phyloP scores from a whole-genome alignment of 2,797 vertebrate species.

The Ambastaia sidthimunki region DNA sequence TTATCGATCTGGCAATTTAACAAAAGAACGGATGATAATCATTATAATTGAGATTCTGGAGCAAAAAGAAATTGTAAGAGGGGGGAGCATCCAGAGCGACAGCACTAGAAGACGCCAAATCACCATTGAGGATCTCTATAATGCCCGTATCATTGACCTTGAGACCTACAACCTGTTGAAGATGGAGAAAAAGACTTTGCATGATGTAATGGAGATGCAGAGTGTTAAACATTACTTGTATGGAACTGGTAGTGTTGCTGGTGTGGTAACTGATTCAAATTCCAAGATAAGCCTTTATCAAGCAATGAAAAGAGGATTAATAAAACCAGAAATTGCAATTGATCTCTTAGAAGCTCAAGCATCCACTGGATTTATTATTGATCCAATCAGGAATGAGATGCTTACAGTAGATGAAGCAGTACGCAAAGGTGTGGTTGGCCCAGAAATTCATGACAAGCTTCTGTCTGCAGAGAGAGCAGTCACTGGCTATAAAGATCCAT shows the following conservation, averaged over 20 bases:
- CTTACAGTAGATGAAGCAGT: conserved; percentile 96
- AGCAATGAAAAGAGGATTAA: conserved; percentile 89
- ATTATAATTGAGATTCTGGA: conserved; percentile 99
- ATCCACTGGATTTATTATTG: conserved; percentile 93
- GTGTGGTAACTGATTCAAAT: conserved; percentile 83
- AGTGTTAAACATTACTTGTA: conserved; percentile 88
- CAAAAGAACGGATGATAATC: conserved; percentile 98
- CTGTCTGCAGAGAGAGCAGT: conserved; percentile 94
- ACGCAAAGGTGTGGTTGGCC: conserved; percentile 91
- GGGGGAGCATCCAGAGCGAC: conserved; percentile 79
- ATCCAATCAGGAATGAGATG: conserved; percentile 87
- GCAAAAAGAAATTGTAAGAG: conserved; percentile 88
- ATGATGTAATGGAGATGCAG: conserved; percentile 87
- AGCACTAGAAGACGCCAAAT: conserved; percentile 86
- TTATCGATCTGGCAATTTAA: conserved; percentile 89
- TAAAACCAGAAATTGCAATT: conserved; percentile 84
- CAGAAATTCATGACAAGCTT: conserved; percentile 93
- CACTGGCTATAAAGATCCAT: conserved; percentile 95
- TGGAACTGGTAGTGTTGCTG: conserved; percentile 90
- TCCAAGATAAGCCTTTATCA: conserved; percentile 90
- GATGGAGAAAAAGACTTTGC: conserved; percentile 86
- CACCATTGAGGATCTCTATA: conserved; percentile 90
- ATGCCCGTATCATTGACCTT: conserved; percentile 87
- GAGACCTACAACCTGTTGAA: conserved; percentile 89
- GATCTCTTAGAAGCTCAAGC: conserved; percentile 93